A percentile compares a stretch with the other conserved stretches of the same genome.
These are phyloP conservation scores for Channa striata DNA, from an alignment of 2,797 vertebrate species.

Conservation along the genomic window DNA sequence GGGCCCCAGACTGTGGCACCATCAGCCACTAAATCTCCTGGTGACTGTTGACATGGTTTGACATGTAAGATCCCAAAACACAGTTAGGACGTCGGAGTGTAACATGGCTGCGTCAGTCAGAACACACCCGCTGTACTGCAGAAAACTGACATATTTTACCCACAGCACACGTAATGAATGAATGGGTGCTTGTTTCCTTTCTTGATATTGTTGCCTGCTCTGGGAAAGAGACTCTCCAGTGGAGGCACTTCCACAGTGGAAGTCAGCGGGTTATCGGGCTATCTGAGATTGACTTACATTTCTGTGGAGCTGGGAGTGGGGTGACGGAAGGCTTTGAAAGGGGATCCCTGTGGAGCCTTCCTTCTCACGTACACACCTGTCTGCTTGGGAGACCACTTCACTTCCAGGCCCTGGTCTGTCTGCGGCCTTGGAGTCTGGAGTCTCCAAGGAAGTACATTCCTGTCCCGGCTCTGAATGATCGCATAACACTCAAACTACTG, in stretches of 20 bases:
- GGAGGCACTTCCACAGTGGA: slow-evolving; percentile 27
- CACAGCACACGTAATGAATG: neutral
- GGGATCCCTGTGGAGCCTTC: slow-evolving; percentile 66
- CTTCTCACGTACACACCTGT: slow-evolving; percentile 78
- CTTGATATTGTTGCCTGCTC: slow-evolving; percentile 20
- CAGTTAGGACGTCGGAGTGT: slow-evolving; percentile 68
- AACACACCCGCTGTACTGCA: neutral
- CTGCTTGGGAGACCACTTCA: slow-evolving; percentile 71
- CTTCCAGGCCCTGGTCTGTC: slow-evolving; percentile 74
- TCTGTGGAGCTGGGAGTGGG: slow-evolving; percentile 68
- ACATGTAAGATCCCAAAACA: slow-evolving; percentile 77
- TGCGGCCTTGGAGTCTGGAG: slow-evolving; percentile 74
- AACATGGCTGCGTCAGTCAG: slow-evolving; percentile 36
- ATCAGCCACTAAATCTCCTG: slow-evolving; percentile 78
- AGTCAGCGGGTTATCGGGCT: slow-evolving; percentile 73
- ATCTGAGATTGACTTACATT: slow-evolving; percentile 80
- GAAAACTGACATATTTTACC: neutral
- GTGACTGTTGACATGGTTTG: slow-evolving; percentile 79
- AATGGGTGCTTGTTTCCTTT: neutral
- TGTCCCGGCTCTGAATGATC: slow-evolving; percentile 73
- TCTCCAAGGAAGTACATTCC: slow-evolving; percentile 82
- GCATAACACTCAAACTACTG: slow-evolving; percentile 66
- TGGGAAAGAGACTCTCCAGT: slow-evolving; percentile 26
- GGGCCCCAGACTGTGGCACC: slow-evolving; percentile 69
- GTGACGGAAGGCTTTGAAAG: slow-evolving; percentile 78